These are phyloP conservation scores for Trachythela sp. DNA, from an alignment of 64 coral and sea anemone genomes.

Conservation along the genomic window DNA sequence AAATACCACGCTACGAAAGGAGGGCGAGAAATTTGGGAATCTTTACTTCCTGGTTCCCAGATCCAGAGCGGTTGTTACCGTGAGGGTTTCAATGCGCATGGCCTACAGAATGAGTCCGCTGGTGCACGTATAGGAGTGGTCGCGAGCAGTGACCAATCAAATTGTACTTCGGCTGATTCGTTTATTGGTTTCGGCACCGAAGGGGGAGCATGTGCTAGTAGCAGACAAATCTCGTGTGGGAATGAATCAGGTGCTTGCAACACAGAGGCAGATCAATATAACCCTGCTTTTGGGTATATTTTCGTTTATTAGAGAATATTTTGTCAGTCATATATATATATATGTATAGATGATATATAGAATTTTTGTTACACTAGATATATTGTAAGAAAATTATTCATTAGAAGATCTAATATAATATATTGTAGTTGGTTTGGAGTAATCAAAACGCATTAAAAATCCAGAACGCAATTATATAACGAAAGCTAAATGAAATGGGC, in stretches of 20 bases:
- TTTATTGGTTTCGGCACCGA: not conserved
- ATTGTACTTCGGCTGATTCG: not conserved
- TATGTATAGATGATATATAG: too few relatives aligned
- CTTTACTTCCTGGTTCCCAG: not conserved
- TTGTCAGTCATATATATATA: too few relatives aligned
- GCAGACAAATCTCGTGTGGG: not conserved
- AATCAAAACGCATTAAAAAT: too few relatives aligned
- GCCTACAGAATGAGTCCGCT: not conserved
- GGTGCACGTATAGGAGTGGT: not conserved
- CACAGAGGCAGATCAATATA: not conserved
- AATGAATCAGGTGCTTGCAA: not conserved
- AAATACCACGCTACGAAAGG: not conserved
- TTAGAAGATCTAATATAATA: too few relatives aligned
- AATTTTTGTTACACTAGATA: too few relatives aligned
- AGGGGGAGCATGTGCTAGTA: not conserved
- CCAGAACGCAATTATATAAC: too few relatives aligned
- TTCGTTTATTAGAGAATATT: not conserved
- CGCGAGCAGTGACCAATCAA: not conserved
- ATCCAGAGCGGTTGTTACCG: not conserved
- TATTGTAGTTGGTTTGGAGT: too few relatives aligned
- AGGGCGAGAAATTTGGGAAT: not conserved
- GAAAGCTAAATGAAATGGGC: too few relatives aligned
- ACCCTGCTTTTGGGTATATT: constrained; percentile 12
- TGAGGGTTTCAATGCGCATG: constrained; percentile 15
- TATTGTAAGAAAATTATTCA: too few relatives aligned